Percentiles rank a stretch among this genome's conserved stretches.
phyloP scores from a whole-genome alignment of 1,140 invertebrate genomes.

The Hylyphantes graminicola region DNA sequence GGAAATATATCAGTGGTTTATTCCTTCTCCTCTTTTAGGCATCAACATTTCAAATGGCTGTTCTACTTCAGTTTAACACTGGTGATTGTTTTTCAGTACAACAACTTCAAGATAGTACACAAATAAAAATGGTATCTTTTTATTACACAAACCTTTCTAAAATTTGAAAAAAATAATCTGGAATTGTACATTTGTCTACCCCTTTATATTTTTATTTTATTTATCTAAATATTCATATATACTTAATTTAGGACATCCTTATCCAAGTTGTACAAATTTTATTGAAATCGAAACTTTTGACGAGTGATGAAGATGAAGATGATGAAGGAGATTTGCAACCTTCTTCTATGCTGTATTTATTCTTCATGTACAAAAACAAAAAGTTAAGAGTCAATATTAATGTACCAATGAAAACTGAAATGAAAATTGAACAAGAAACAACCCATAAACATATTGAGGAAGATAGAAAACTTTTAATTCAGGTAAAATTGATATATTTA shows the following conservation, averaged over 20 bases:
- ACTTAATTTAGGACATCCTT: slow-evolving; percentile 59
- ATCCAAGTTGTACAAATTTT: slow-evolving; percentile 64
- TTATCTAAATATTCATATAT: background rate
- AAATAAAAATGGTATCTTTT: slow-evolving; percentile 84
- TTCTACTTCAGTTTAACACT: slow-evolving; percentile 95
- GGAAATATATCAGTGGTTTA: background rate
- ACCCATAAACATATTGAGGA: slow-evolving; percentile 99
- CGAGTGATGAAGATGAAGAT: slow-evolving; percentile 61
- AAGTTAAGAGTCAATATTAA: slow-evolving; percentile 98
- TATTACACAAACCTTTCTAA: background rate
- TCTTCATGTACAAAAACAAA: slow-evolving; percentile 76
- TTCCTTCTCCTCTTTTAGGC: slow-evolving; percentile 70
- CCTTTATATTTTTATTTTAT: background rate
- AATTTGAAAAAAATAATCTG: slow-evolving; percentile 1
- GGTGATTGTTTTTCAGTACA: slow-evolving; percentile 85
- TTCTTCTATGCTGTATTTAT: slow-evolving; percentile 60
- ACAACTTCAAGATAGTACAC: slow-evolving; percentile 87
- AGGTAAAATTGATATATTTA: slow-evolving; percentile 44
- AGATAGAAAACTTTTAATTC: slow-evolving; percentile 95
- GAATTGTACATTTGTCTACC: no score
- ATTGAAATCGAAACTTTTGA: slow-evolving; percentile 63
- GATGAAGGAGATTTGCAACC: slow-evolving; percentile 60
- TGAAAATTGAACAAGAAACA: slow-evolving; percentile 95
- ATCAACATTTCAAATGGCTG: slow-evolving; percentile 98
- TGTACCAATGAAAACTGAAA: slow-evolving; percentile 96